Base-by-base conservation (phyloP, 2,888 invertebrate species). In the Gymnoscelis rufifasciata region DNA sequence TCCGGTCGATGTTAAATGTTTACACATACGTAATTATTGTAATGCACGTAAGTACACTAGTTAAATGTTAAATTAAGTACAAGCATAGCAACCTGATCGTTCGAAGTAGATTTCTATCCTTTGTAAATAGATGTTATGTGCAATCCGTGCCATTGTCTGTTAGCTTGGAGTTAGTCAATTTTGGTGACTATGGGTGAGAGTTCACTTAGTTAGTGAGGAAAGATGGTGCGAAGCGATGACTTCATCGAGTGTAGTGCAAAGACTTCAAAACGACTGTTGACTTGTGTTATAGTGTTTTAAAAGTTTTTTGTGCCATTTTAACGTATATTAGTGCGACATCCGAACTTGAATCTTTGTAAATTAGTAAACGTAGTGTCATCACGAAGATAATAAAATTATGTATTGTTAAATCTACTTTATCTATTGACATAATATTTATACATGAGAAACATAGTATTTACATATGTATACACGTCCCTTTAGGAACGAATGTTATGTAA, bases 401-500 rank as follows among this genome's bases (percentile, higher is more conserved):
- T 87, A 86, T 81, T 84, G 77, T 81, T 80, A 75, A 76, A 75
- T 83, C 66, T 81, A 80, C 75, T 72, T 74, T 83, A 84, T 82
- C 78, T 84, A 83, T 86, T 84, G 75, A 82, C 77, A 83, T 87
- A 35, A 19, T 35, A 88, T 88, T 88, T 87, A 87, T 87, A 88
- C 86, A 87, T 79, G 78, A 78, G 62, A 80, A 83, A 81, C 76
- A 80, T 77, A 68, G 81, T 86, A 87, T 88, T 84, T 87, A 87
- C 86, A 84, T 83, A 88, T 87, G 86, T 88, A 83, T 88, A 88
- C 88, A 87, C 83, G 87, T 88, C 83, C 88, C 84, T 74, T 88
- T 88, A 87, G 87, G 88, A 83, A 87, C 88, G 81, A 88, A 83
- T 84, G 88, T 88, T 86, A 78, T 78, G 78, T 86, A 82, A 76